A percentile compares a stretch with the other conserved stretches of the same genome.
Evolutionary conservation across 2,797 vertebrate species (phyloP).

Genomic region (Lagorchestes hirsutus): DNA sequence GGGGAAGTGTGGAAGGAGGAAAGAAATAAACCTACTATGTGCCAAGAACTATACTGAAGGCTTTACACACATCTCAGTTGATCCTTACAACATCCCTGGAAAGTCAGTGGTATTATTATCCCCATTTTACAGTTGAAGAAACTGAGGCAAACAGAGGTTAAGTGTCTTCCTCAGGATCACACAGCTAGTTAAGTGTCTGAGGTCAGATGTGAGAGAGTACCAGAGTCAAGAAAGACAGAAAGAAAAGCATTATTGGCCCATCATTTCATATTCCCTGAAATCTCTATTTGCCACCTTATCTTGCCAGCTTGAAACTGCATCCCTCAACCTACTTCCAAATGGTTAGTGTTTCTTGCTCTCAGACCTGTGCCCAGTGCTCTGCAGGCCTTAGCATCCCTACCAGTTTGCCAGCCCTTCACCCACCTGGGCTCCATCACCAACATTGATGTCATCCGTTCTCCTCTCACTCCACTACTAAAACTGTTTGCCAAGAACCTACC

Average conservation of each 20-base stretch:
- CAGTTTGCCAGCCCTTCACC: background rate
- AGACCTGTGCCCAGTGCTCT: background rate
- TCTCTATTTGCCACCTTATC: background rate
- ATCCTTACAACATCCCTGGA: background rate
- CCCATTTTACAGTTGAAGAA: background rate
- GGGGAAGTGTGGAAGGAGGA: background rate
- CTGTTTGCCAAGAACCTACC: background rate
- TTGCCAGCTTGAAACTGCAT: background rate
- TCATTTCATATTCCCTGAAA: background rate
- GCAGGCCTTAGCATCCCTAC: background rate
- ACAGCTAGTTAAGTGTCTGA: background rate
- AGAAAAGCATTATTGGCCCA: background rate
- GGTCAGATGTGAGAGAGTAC: background rate
- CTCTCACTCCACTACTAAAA: background rate
- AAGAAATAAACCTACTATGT: background rate
- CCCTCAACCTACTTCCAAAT: background rate
- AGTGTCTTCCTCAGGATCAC: background rate
- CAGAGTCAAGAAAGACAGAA: background rate
- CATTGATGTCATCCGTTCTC: background rate
- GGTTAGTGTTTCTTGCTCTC: background rate
- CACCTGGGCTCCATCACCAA: background rate
- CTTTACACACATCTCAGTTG: background rate
- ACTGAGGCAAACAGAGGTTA: background rate
- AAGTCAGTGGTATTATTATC: background rate
- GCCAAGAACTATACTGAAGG: background rate